A percentile compares a stretch with the other conserved stretches of the same genome.
These are phyloP conservation scores for Syrmaticus mikado DNA, from an alignment of 2,113 vertebrate genomes.

Conservation along the genomic window DNA sequence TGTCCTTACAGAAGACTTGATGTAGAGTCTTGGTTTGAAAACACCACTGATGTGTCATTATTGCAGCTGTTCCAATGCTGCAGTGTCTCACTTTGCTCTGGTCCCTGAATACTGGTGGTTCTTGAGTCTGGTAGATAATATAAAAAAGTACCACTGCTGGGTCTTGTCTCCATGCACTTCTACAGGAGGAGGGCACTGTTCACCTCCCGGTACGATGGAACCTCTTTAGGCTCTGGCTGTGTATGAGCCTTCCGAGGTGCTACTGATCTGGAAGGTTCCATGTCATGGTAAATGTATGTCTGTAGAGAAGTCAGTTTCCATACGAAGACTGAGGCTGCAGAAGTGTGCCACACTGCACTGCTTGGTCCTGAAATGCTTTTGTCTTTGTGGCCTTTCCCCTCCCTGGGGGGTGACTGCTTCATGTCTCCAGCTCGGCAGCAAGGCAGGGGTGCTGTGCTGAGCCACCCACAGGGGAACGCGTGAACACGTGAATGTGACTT, in stretches of 20 bases:
- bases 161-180: not conserved
- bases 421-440: not conserved
- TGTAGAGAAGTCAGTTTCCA: not conserved
- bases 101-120: no score
- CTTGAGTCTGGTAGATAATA: not conserved
- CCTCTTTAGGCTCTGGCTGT: not conserved
- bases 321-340: not conserved
- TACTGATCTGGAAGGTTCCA: not conserved
- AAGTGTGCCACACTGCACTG: fast-evolving
- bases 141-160: not conserved
- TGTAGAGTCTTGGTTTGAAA: not conserved
- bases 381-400: not conserved
- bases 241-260: not conserved
- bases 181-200: not conserved
- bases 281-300: not conserved
- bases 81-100: not conserved
- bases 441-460: not conserved
- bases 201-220: not conserved
- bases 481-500: not conserved
- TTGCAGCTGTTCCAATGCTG: not conserved
- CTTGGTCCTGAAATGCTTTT: not conserved
- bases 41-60: not conserved
- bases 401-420: not conserved
- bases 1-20: not conserved
- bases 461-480: no score